Conservation (phyloP, 2,113 vertebrate genomes). For the Corythornis cristatus region DNA sequence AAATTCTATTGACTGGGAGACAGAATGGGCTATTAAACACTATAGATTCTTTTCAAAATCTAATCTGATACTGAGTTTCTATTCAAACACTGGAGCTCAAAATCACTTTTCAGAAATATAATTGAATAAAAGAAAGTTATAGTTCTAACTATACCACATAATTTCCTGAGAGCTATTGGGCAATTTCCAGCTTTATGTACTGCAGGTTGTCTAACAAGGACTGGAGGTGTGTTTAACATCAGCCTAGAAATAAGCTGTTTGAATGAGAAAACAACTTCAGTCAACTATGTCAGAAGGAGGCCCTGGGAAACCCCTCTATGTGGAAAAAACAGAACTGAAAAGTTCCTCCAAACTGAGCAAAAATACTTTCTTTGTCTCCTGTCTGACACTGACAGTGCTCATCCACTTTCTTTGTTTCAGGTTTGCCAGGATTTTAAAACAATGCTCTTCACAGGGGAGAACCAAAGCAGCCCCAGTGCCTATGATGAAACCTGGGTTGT, state of each 20-base stretch:
- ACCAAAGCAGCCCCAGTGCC: not conserved
- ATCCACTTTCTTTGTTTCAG: not conserved
- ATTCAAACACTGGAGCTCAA: conserved; percentile 4
- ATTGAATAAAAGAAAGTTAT: conserved; percentile 10
- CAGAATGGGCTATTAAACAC: not conserved
- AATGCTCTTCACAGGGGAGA: not conserved
- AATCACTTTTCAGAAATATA: conserved; percentile 13
- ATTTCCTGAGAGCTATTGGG: conserved; percentile 2
- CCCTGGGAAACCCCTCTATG: not conserved
- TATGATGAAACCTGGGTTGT: no score
- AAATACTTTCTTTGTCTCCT: not conserved
- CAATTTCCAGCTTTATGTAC: not conserved
- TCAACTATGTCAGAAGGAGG: not conserved
- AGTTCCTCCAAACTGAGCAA: not conserved
- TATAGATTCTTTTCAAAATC: not conserved
- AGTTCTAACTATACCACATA: not conserved
- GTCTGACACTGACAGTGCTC: not conserved
- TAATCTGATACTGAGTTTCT: not conserved
- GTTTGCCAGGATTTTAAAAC: not conserved
- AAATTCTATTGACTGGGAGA: not conserved
- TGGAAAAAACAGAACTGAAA: not conserved
- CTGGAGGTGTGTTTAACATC: not conserved
- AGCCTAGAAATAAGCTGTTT: not conserved
- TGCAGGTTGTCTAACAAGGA: not conserved
- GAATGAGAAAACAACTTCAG: not conserved